These are phyloP conservation scores for Sitobion miscanthi DNA, from an alignment of 1,140 invertebrate species.

Conservation along the genomic window DNA sequence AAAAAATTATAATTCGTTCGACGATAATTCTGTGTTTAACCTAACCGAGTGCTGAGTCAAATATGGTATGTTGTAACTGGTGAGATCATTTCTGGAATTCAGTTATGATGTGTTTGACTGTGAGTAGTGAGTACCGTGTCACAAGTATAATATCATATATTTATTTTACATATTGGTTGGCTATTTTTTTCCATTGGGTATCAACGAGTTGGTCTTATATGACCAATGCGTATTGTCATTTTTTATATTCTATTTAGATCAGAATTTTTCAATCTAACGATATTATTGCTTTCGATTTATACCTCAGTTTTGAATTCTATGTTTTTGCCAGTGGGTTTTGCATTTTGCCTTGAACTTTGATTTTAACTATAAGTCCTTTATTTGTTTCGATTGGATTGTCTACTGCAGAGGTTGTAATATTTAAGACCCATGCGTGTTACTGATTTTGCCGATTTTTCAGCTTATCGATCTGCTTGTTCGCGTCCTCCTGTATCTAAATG, in stretches of 20 bases:
- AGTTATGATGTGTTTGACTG: not conserved
- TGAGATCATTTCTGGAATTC: not conserved
- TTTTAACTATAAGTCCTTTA: not conserved
- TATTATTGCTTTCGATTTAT: not conserved
- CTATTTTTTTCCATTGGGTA: not conserved
- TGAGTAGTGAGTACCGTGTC: not conserved
- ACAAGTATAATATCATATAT: not conserved
- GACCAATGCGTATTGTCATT: not conserved
- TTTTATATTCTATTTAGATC: not conserved
- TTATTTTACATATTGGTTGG: not conserved
- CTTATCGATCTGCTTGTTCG: not conserved
- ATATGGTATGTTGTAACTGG: not conserved
- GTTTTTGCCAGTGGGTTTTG: not conserved
- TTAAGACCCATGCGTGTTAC: not conserved
- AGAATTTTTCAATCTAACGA: not conserved
- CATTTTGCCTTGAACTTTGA: not conserved
- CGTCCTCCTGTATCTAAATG: not conserved
- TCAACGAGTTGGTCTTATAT: not conserved
- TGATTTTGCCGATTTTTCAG: not conserved
- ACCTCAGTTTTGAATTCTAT: not conserved
- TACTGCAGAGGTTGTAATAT: not conserved
- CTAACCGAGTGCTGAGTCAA: no score
- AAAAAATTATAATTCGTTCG: not conserved
- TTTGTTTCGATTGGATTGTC: not conserved
- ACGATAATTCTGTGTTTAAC: not conserved